Evolutionary conservation across 2,888 invertebrate species (phyloP).

Genomic region (Aphrophora alni): DNA sequence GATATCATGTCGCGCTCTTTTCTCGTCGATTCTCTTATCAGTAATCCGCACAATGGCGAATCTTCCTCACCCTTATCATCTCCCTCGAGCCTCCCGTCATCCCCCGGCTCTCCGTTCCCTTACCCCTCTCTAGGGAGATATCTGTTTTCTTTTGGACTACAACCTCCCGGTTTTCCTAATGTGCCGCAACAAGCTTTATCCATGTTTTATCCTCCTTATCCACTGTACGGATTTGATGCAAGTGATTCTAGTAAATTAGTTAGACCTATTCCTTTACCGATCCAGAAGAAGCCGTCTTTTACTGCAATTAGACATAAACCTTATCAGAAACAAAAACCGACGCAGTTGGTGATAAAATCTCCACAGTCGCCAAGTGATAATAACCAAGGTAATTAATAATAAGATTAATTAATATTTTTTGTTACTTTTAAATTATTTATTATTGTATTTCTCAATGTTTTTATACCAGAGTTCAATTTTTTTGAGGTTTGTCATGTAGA

Average conservation of each 20-base stretch:
- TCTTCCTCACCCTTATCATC: conserved; percentile 58
- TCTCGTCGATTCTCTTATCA: conserved; percentile 78
- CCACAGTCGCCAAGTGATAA: background rate
- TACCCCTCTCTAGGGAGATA: conserved; percentile 50
- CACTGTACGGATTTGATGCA: conserved; percentile 38
- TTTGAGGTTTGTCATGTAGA: no score
- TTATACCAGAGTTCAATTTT: no score
- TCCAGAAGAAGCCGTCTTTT: conserved; percentile 21
- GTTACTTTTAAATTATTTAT: no score
- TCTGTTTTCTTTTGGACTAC: conserved; percentile 40
- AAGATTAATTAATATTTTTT: no score
- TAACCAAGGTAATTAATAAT: background rate
- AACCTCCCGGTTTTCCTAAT: conserved; percentile 32
- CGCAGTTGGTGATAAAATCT: background rate
- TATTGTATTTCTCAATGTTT: no score
- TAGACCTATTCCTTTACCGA: conserved; percentile 30
- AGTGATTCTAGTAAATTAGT: conserved; percentile 27
- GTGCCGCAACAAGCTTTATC: conserved; percentile 40
- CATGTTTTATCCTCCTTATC: conserved; percentile 45
- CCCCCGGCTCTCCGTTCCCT: conserved; percentile 55
- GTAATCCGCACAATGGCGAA: conserved; percentile 55
- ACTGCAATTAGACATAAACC: background rate
- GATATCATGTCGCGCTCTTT: conserved; percentile 79
- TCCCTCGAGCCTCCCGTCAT: conserved; percentile 60
- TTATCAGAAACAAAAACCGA: background rate